These are phyloP conservation scores for Perca fluviatilis DNA, from an alignment of 2,113 vertebrate genomes.

Conservation along the genomic window DNA sequence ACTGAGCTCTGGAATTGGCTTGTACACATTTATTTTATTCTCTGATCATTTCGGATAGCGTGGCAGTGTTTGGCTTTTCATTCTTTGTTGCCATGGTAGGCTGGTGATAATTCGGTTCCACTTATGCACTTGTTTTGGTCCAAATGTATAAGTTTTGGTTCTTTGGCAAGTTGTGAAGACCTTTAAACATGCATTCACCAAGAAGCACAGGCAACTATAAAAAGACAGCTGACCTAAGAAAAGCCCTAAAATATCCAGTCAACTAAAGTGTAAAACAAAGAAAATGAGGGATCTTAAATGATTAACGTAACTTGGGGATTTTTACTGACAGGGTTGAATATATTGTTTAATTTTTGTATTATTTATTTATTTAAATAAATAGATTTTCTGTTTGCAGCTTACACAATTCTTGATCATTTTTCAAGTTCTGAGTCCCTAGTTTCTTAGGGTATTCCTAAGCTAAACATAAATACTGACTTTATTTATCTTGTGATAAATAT, in stretches of 20 bases:
- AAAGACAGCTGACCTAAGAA: neutral
- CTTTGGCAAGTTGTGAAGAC: neutral
- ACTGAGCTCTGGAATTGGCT: constrained; percentile 19
- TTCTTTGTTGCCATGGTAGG: constrained; percentile 29
- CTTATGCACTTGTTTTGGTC: constrained; percentile 19
- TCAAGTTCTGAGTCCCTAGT: neutral
- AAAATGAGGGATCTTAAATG: neutral
- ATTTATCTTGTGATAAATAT: neutral
- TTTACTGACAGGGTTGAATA: neutral
- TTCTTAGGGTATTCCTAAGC: neutral
- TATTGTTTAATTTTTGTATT: neutral
- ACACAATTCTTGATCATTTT: neutral
- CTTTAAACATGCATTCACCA: neutral
- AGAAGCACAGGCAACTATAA: neutral
- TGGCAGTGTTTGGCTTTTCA: constrained; percentile 26
- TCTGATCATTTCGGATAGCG: constrained; percentile 20
- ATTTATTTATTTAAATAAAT: neutral
- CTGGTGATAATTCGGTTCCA: constrained; percentile 25
- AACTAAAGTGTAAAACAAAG: neutral
- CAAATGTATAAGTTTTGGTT: constrained; percentile 9
- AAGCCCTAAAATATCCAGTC: neutral
- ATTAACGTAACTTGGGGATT: neutral
- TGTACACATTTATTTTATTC: constrained; percentile 13
- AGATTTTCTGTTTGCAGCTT: neutral
- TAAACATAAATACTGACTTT: neutral